Percentiles rank a stretch among this genome's conserved stretches.
These are phyloP conservation scores for Sitophilus oryzae DNA, from an alignment of 1,140 invertebrate genomes.

Conservation along the genomic window DNA sequence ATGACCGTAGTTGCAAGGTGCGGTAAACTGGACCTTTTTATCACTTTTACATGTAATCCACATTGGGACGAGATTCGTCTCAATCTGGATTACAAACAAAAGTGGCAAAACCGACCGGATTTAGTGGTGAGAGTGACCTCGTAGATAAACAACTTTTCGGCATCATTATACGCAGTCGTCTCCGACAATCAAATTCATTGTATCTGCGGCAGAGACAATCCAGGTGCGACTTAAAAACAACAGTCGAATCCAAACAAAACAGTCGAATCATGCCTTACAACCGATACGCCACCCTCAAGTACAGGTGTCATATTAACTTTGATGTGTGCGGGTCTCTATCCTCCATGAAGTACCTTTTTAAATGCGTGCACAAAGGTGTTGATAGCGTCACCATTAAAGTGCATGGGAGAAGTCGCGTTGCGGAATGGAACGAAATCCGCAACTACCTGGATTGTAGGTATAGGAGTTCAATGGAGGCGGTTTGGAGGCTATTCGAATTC, in stretches of 20 bases:
- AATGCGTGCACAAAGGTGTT: no score
- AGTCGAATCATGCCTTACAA: slow-evolving; percentile 7
- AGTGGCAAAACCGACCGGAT: no score
- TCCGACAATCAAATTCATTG: not conserved
- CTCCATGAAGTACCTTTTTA: no score
- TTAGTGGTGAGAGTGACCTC: slow-evolving; percentile 2
- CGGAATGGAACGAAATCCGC: no score
- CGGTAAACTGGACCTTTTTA: slow-evolving; percentile 16
- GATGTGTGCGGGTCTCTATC: no score
- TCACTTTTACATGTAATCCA: no score
- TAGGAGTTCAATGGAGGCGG: no score
- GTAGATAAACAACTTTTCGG: slow-evolving; percentile 7
- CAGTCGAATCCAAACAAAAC: not conserved
- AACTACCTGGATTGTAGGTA: no score
- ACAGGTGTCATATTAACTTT: no score
- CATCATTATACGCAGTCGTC: not conserved
- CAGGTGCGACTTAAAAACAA: not conserved
- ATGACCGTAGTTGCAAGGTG: slow-evolving; percentile 4
- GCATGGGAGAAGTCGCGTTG: no score
- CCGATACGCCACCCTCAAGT: not conserved
- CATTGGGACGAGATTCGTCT: slow-evolving; percentile 2
- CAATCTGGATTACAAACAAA: slow-evolving; percentile 11
- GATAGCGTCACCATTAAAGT: no score
- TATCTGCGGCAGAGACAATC: not conserved
- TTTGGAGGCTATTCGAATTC: no score